Percentiles rank a stretch among this genome's conserved stretches.
Evolutionary conservation across 1,140 invertebrate genomes (phyloP).

Genomic region (Bathynomus jamesi): DNA sequence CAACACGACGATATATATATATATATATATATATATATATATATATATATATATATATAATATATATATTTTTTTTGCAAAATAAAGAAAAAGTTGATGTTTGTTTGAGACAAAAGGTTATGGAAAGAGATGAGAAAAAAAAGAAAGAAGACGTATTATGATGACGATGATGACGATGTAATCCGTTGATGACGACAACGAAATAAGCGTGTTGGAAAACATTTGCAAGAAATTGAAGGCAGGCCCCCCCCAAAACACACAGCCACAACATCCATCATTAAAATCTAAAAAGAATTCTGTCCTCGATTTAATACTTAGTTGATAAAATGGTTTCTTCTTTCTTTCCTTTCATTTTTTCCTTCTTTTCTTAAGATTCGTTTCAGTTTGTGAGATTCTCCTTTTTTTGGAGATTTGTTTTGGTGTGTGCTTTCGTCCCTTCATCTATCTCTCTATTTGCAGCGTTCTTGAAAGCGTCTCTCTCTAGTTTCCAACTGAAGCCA

Average conservation of each 20-base stretch:
- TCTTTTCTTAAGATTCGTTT: neutral
- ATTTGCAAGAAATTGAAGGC: no score
- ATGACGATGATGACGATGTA: no score
- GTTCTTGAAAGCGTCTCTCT: slow-evolving; percentile 2
- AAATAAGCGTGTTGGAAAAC: no score
- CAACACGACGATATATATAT: neutral
- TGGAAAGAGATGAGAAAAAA: neutral
- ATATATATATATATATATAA: neutral
- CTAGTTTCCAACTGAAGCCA: neutral
- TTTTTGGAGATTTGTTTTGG: no score
- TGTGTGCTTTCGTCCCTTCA: neutral
- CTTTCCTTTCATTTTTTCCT: neutral
- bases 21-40: neutral
- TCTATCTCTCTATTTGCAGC: neutral
- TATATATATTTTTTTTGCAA: neutral
- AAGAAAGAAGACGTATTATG: neutral
- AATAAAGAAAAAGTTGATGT: no score
- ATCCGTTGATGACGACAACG: no score
- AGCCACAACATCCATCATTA: no score
- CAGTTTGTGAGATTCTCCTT: neutral
- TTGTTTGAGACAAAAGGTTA: neutral
- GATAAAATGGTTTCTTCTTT: no score
- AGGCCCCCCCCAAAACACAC: no score
- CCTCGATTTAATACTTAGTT: no score
- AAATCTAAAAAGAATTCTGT: no score